Base-by-base conservation (phyloP, 2,797 vertebrate genomes). In the Ptychobarbus kaznakovi region DNA sequence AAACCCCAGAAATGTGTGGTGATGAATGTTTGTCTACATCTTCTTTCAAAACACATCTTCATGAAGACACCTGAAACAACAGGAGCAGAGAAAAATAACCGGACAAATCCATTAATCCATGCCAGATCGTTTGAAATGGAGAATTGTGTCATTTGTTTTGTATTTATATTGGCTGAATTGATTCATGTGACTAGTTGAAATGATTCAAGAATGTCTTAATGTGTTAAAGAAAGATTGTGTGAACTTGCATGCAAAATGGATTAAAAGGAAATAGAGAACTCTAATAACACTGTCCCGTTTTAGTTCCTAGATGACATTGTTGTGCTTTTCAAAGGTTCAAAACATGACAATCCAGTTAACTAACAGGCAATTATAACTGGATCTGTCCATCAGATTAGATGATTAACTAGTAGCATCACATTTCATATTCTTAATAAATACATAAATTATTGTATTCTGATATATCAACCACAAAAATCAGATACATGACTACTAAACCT, bases 171-270 rank as follows among this genome's bases (percentile, higher is more conserved):
- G 46, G 42, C 3, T 9, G 5, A 46, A 72, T 28, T 10, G 28
- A 38, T 51, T 75, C 25, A n/a, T 82, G 56, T 73, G 25, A 61
- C 53, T 32, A 2, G 3, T 74, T 49, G 1, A 69, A 65, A 25
- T 51, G 32, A 49, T 61, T 42, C 0, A 11, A 46, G 6, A 2
- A 58, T 3, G 6, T 46, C 4, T 73, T 16, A 1, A 46, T 74
- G 22, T 28, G 25, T 25, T 75, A 25, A 18, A 51, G 13, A 49
- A 42, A 15, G 1, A 75, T 22, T 73, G 53, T 74, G 25, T 51
- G 61, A 53, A 51, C 15, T 15, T 83, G 82, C 82, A 77, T 68
- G 73, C n/a, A 83, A 63, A 83, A 68, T 76, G 44, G 32, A 76
- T 68, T 76, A 76, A 76, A 76, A 28, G 3, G 9, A n/a, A 10